A percentile compares a stretch with the other conserved stretches of the same genome.
phyloP scores from a whole-genome alignment of 2,113 vertebrate species.

The Hoplias malabaricus region DNA sequence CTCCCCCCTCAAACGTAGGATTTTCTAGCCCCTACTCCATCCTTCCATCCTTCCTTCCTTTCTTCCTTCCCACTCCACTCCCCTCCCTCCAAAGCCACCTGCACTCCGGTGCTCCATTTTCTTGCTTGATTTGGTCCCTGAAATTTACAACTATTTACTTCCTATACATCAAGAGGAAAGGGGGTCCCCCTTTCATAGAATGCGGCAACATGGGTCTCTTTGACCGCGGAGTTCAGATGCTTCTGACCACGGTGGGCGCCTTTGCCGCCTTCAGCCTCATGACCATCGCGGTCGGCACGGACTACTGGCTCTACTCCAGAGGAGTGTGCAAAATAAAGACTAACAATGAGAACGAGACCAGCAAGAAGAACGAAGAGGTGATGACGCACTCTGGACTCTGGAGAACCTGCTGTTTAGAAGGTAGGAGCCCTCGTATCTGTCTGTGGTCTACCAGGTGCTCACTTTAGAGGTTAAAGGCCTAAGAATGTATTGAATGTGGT shows the following conservation, averaged over 20 bases:
- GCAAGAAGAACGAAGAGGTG: slow-evolving; percentile 99
- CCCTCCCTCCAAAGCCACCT: slow-evolving; percentile 73
- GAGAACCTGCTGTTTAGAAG: slow-evolving; percentile 99
- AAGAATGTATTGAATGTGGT: too few species aligned
- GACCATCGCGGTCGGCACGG: slow-evolving; percentile 98
- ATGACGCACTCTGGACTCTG: slow-evolving; percentile 99
- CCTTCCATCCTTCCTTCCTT: slow-evolving; percentile 64
- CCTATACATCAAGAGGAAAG: slow-evolving; percentile 83
- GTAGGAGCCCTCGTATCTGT: slow-evolving; percentile 66
- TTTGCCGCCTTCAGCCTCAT: slow-evolving; percentile 99
- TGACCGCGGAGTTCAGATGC: slow-evolving; percentile 99
- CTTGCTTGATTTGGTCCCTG: slow-evolving; percentile 70
- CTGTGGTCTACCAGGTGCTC: neutral
- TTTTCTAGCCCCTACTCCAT: neutral
- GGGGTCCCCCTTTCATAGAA: slow-evolving; percentile 98
- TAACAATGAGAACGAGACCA: slow-evolving; percentile 96
- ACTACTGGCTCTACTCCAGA: slow-evolving; percentile 98
- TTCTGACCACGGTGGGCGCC: slow-evolving; percentile 98
- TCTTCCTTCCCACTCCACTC: slow-evolving; percentile 46
- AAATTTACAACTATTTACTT: slow-evolving; percentile 81
- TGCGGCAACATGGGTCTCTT: slow-evolving; percentile 99
- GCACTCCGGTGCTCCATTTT: slow-evolving; percentile 70
- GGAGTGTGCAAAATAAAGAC: slow-evolving; percentile 97
- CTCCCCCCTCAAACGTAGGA: neutral
- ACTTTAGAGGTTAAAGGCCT: too few species aligned